Evolutionary conservation across 1,140 invertebrate genomes (phyloP), one percentile per base, ranked within the genome.

Genomic region (Neodiprion fabricii): DNA sequence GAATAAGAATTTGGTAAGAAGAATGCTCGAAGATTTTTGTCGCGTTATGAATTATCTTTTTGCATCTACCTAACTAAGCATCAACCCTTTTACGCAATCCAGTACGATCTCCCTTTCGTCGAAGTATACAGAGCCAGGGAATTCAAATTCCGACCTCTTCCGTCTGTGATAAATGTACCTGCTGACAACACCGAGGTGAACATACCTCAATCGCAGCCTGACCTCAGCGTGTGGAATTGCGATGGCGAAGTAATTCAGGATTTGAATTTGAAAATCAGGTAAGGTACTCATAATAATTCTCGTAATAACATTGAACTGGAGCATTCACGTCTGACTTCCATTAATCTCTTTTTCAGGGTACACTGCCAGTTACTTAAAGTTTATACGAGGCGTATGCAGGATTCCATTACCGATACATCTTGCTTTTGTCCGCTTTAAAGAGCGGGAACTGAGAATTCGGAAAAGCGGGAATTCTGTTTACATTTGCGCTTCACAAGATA

Each of bases 211-310:
- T 79, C 7, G 76, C 79, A 53, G 53, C 74, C 72, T 28, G 70
- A 77, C 49, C 76, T 89, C 72, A 94, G 92, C 79, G 91, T 94
- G 23, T 97, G 95, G 95, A 96, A 96, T 82, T 96, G 95, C 89
- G 95, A 97, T 86, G 95, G 95, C 10, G 95, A 97, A 85, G 88
- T 96, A 21, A 87, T 96, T 67, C 87, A 90, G 49, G 91, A 93
- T 77, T 89, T 92, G 71, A 90, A 92, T 79, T 89, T 96, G 65
- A 91, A 91, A 79, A 92, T 95, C 78, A 94, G 92, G 94, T 94
- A 83, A 86, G n/a, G 23, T 73, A 14, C 7, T 11, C 10, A 47
- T 71, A 69, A 14, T 67, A 72, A 49, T n/a, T 72, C 50, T 72
- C 7, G 71, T 70, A n/a, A 76, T 47, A 48, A 9, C n/a, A 73